These are phyloP conservation scores for Rhizomys pruinosus DNA, from an alignment of 2,113 vertebrate species.

Conservation along the genomic window DNA sequence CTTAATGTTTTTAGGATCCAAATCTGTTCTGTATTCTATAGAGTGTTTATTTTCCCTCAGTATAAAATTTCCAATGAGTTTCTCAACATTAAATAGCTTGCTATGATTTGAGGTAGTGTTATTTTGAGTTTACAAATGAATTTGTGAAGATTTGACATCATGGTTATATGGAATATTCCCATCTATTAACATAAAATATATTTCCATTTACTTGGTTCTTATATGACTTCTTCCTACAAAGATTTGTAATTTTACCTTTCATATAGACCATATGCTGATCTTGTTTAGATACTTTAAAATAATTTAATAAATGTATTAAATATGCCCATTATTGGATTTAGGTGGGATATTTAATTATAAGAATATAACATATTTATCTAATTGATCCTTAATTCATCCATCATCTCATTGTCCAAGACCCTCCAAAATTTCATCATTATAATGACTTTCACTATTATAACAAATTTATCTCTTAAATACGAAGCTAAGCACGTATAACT, in stretches of 20 bases:
- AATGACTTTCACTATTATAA: too few relatives aligned
- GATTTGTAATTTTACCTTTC: not conserved
- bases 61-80: not conserved
- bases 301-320: not conserved
- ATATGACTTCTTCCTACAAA: not conserved
- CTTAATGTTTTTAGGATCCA: not conserved
- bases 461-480: not conserved
- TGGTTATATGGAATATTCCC: not conserved
- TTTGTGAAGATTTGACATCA: not conserved
- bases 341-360: not conserved
- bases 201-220: not conserved
- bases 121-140: not conserved
- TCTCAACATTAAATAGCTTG: not conserved
- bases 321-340: not conserved
- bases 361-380: not conserved
- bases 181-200: not conserved
- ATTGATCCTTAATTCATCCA: too few relatives aligned
- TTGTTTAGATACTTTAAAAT: not conserved
- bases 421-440: too few relatives aligned
- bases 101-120: not conserved
- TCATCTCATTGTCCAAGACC: too few relatives aligned
- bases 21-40: not conserved
- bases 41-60: not conserved
- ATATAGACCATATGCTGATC: not conserved
- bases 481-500: not conserved